Evolutionary conservation across 1,140 invertebrate genomes (phyloP).

Genomic region (Pristionchus pacificus): DNA sequence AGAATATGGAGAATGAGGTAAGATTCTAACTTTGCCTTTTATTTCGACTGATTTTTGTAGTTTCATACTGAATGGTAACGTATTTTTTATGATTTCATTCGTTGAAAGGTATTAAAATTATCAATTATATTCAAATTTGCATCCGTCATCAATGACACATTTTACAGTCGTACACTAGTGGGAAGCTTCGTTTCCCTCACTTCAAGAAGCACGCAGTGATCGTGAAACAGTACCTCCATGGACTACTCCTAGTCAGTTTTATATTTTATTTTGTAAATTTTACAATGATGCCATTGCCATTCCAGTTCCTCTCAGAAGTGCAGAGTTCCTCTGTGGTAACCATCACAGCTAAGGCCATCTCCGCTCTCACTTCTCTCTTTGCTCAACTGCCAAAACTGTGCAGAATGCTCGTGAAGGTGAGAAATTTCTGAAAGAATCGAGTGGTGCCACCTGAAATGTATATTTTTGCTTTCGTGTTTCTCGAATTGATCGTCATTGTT

Average conservation of each 20-base stretch:
- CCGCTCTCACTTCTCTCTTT: constrained; percentile 42
- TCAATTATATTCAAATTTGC: too few relatives aligned
- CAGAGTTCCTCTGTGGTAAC: constrained; percentile 39
- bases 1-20: neutral
- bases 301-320: constrained; percentile 51
- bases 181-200: constrained; percentile 13
- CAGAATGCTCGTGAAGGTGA: constrained; percentile 46
- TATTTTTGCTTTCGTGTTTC: constrained; percentile 21
- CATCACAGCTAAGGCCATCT: constrained; percentile 40
- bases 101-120: too few relatives aligned
- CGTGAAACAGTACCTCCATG: constrained; percentile 42
- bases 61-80: too few relatives aligned
- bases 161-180: too few relatives aligned
- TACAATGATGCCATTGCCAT: constrained; percentile 1
- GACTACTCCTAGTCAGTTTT: constrained; percentile 39
- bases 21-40: too few relatives aligned
- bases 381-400: constrained; percentile 42
- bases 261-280: neutral
- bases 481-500: constrained; percentile 17
- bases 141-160: too few relatives aligned
- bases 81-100: too few relatives aligned
- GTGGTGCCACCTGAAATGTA: neutral
- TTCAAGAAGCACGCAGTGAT: constrained; percentile 42
- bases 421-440: neutral
- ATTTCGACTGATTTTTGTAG: too few relatives aligned